A percentile compares a stretch with the other conserved stretches of the same genome.
These are phyloP conservation scores for Gymnoscopelus braueri DNA, from an alignment of 2,797 vertebrate species.

Conservation along the genomic window DNA sequence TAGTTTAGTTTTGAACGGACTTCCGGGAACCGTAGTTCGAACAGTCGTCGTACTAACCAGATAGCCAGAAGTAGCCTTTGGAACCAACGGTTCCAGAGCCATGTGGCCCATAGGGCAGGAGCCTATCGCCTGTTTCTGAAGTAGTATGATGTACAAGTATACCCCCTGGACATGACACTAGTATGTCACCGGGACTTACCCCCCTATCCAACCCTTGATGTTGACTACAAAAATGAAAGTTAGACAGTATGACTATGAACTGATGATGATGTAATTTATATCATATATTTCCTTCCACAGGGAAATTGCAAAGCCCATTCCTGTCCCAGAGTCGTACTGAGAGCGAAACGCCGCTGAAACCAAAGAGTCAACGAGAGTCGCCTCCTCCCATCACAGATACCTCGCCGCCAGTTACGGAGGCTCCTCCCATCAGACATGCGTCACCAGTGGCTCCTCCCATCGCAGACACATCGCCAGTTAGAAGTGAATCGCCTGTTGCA, in stretches of 20 bases:
- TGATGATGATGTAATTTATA: not conserved
- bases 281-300: slow-evolving; percentile 63
- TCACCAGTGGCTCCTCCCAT: not conserved
- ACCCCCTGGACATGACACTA: too few species aligned
- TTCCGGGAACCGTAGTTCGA: too few species aligned
- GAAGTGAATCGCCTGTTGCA: not conserved
- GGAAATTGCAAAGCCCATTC: slow-evolving; percentile 87
- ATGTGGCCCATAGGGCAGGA: too few species aligned
- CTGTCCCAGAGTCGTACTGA: slow-evolving; percentile 78
- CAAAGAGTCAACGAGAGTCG: not conserved
- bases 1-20: too few species aligned
- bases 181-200: too few species aligned
- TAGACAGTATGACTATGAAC: too few species aligned
- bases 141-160: too few species aligned
- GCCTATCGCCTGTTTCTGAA: too few species aligned
- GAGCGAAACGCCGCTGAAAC: not conserved
- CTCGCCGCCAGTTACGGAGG: not conserved
- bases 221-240: not conserved
- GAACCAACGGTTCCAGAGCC: too few species aligned
- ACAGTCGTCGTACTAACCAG: too few species aligned
- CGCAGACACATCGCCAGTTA: not conserved
- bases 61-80: too few species aligned
- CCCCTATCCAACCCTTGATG: too few species aligned
- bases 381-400: slow-evolving; percentile 29
- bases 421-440: slow-evolving; percentile 4